A percentile compares a stretch with the other conserved stretches of the same genome.
Evolutionary conservation across 2,113 vertebrate species (phyloP).

Genomic region (Onychostruthus taczanowskii): DNA sequence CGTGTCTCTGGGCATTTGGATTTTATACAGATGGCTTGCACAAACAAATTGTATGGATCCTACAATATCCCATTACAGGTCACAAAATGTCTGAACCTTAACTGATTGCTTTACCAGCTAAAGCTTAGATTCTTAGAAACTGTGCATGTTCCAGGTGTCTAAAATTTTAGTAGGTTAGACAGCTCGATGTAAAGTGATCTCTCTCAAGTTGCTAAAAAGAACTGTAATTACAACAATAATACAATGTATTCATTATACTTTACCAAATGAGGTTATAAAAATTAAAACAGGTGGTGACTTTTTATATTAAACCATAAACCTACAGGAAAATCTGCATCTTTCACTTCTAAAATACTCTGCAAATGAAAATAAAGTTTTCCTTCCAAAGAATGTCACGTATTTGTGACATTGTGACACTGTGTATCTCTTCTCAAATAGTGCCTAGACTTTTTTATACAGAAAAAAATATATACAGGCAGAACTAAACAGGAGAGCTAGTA

Average conservation of each 20-base stretch:
- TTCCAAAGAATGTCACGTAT: neutral
- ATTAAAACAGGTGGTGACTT: neutral
- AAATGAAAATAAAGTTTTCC: neutral
- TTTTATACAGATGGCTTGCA: neutral
- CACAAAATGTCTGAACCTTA: neutral
- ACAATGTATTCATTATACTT: neutral
- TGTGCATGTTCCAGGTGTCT: neutral
- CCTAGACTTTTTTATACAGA: neutral
- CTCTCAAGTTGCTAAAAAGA: neutral
- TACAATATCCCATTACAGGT: neutral
- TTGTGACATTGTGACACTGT: neutral
- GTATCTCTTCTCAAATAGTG: neutral
- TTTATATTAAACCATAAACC: neutral
- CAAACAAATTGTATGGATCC: neutral
- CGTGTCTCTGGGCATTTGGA: neutral
- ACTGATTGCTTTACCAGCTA: neutral
- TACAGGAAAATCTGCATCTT: neutral
- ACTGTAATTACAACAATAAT: neutral
- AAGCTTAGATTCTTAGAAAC: neutral
- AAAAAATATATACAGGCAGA: neutral
- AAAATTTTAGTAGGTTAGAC: neutral
- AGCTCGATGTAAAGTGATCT: neutral
- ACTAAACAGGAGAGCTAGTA: neutral
- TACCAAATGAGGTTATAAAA: neutral
- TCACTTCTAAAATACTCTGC: neutral